phyloP scores from a whole-genome alignment of 2,113 vertebrate species.

The Rhea americana region DNA sequence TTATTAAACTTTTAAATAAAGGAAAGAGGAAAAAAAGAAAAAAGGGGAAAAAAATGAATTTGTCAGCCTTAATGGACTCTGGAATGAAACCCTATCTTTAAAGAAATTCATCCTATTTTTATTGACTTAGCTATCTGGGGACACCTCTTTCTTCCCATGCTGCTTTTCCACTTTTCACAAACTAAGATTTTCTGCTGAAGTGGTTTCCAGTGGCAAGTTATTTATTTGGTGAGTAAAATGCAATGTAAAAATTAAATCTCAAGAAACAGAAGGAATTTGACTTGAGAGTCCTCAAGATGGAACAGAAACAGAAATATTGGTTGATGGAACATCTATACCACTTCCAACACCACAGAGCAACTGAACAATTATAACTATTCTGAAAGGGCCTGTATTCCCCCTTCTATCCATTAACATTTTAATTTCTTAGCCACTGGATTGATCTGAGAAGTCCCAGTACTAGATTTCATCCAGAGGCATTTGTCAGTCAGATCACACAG shows the following conservation, averaged over 20 bases:
- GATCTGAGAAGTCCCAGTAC: neutral
- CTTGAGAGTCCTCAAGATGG: neutral
- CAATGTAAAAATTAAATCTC: neutral
- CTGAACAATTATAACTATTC: neutral
- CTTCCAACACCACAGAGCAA: neutral
- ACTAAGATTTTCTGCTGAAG: conserved; percentile 9
- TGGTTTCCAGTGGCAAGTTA: neutral
- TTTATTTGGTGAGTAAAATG: neutral
- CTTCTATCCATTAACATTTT: neutral
- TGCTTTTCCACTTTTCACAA: neutral
- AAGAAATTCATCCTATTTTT: conserved; percentile 37
- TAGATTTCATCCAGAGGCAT: neutral
- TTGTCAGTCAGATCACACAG: neutral
- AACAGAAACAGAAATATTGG: neutral
- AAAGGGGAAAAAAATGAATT: conserved; percentile 24
- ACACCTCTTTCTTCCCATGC: neutral
- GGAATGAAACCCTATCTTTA: conserved; percentile 29
- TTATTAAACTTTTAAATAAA: conserved; percentile 15
- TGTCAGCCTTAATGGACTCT: conserved; percentile 42
- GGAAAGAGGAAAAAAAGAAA: neutral
- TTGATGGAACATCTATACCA: neutral
- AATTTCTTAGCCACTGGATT: neutral
- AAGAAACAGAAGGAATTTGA: neutral
- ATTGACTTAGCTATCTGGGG: conserved; percentile 28
- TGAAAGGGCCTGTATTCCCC: neutral